Evolutionary conservation across 2,888 invertebrate genomes (phyloP).

Genomic region (Cryptocheilus praepositus): DNA sequence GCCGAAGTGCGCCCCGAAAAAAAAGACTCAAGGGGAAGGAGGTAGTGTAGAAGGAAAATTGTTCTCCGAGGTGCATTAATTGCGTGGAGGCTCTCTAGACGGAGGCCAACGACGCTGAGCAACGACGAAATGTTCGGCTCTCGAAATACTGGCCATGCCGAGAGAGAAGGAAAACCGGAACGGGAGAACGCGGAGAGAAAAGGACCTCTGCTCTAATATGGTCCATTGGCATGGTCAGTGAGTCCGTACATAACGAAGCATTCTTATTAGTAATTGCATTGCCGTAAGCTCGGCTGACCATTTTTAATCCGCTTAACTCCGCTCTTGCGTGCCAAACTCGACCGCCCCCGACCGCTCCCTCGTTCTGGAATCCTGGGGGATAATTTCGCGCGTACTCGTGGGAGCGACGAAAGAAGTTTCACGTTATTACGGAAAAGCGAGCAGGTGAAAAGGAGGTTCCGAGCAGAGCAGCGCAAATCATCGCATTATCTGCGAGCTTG

Average conservation of each 20-base stretch:
- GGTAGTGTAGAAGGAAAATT: conserved; percentile 8
- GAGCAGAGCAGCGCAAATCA: too few relatives aligned
- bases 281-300: conserved; percentile 56
- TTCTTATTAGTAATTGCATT: conserved; percentile 65
- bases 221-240: conserved; percentile 46
- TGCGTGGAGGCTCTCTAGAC: conserved; percentile 36
- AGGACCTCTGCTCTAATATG: conserved; percentile 40
- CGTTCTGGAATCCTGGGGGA: too few relatives aligned
- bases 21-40: not conserved
- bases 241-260: conserved; percentile 62
- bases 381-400: too few relatives aligned
- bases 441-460: too few relatives aligned
- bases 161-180: too few relatives aligned
- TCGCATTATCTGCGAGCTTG: too few relatives aligned
- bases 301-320: conserved; percentile 61
- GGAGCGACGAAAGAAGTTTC: too few relatives aligned
- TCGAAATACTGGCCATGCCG: conserved; percentile 30
- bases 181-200: conserved; percentile 14
- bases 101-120: not conserved
- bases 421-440: too few relatives aligned
- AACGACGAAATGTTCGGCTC: conserved; percentile 35
- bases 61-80: conserved; percentile 46
- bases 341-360: not conserved
- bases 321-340: conserved; percentile 40
- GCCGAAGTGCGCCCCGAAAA: not conserved